Base-by-base conservation (phyloP, 2,888 invertebrate species). In the Trissolcus japonicus region DNA sequence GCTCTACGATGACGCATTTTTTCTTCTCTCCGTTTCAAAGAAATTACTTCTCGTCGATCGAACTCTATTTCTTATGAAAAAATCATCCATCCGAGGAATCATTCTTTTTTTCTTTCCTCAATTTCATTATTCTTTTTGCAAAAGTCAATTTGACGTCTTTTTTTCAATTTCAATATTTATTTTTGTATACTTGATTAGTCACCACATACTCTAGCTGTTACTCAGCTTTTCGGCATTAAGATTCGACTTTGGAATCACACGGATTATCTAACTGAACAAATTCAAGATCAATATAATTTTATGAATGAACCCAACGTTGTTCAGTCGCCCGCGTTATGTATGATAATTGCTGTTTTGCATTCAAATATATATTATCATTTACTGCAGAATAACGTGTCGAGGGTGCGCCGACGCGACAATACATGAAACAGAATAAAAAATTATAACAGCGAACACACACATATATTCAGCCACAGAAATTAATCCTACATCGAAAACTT, bases 241-340 rank as follows among this genome's bases (percentile, higher is more conserved):
- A 65, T 59, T 73, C 73, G 73, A 60, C 65, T 66, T 66, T 65
- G 72, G 72, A 65, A 65, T 65, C 35, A 25, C 72, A 40, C 50
- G 54, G 50, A 73, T 63, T 59, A 73, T 73, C 65, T 57, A 54
- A 55, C 40, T n/a, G 59, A 55, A 55, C 55, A 55, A 73, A 66
- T 66, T 65, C 35, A 25, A 46, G 62, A 50, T 66, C 60, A 35
- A 35, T 35, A 35, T 35, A 54, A 66, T 60, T 65, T 16, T 46
- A 60, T 60, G 55, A 66, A 61, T 60, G 73, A 53, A 40, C 16
- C n/a, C 54, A 40, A 21, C 46, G 43, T 50, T 6, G 21, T 41
- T 53, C 6, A 43, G 19, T 25, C 7, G 55, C 46, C 55, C 55
- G 17, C 6, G 46, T 48, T 25, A 46, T 46, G 55, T 19, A 66